Conservation (phyloP, 2,797 vertebrate species). For the Cryptoprocta ferox region DNA sequence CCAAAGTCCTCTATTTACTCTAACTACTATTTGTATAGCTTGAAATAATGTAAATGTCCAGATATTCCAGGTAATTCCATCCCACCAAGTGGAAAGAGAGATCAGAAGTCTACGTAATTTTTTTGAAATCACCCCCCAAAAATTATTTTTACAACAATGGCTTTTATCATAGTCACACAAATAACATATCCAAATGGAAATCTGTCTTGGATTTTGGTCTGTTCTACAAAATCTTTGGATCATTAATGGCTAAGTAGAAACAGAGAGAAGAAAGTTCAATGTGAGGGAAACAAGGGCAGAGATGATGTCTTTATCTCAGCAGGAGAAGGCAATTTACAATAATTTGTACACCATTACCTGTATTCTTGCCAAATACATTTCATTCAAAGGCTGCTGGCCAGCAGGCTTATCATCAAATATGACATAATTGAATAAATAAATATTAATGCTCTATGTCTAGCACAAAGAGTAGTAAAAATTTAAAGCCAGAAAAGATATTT, state of each 20-base stretch:
- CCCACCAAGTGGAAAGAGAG: not conserved
- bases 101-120: not conserved
- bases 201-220: slow-evolving; percentile 10
- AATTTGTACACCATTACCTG: not conserved
- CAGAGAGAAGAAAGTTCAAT: slow-evolving; percentile 24
- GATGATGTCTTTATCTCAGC: not conserved
- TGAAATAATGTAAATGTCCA: not conserved
- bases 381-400: slow-evolving; percentile 13
- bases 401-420: slow-evolving; percentile 22
- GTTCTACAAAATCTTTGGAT: not conserved
- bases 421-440: slow-evolving; percentile 42
- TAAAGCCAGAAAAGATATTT: not conserved
- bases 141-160: not conserved
- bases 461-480: not conserved
- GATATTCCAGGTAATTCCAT: not conserved
- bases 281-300: not conserved
- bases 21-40: not conserved
- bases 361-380: not conserved
- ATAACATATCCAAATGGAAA: not conserved
- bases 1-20: not conserved
- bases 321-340: slow-evolving; percentile 30
- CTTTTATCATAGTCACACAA: not conserved
- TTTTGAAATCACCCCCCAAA: not conserved
- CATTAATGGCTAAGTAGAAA: not conserved
- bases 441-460: not conserved